Conservation (phyloP, 2,113 vertebrate species). For the Empidonax traillii region DNA sequence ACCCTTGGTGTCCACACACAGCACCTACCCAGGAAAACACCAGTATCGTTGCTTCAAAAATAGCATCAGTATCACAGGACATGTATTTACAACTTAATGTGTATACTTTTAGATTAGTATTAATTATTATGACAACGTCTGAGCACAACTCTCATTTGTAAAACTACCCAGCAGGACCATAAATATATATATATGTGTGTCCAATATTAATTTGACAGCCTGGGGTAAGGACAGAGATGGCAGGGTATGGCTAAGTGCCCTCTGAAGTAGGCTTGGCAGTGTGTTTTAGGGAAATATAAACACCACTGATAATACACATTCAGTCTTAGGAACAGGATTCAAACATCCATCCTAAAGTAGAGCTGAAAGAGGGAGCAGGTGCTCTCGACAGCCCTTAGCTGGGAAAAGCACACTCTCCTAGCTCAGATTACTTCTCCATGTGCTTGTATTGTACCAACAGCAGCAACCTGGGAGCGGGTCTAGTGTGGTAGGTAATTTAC, state of each 20-base stretch:
- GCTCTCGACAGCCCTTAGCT: neutral
- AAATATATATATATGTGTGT: neutral
- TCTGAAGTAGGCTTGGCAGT: neutral
- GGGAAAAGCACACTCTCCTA: neutral
- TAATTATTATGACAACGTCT: neutral
- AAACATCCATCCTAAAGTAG: neutral
- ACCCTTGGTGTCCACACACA: neutral
- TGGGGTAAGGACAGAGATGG: neutral
- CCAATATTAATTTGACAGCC: neutral
- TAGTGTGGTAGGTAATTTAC: neutral
- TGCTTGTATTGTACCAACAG: neutral
- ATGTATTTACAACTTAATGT: neutral
- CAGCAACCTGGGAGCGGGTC: neutral
- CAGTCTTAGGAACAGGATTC: neutral
- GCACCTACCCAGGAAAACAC: neutral
- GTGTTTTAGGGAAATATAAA: neutral
- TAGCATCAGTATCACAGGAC: neutral
- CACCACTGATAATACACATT: neutral
- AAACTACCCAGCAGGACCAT: neutral
- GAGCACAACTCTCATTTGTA: neutral
- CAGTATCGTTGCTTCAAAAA: conserved; percentile 48
- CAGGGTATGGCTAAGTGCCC: neutral
- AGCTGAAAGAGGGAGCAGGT: neutral
- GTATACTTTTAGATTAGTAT: conserved; percentile 47
- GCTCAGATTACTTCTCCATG: neutral